Evolutionary conservation across 2,888 invertebrate genomes (phyloP), one percentile per base, ranked within the genome.

Genomic region (Macaria liturata): DNA sequence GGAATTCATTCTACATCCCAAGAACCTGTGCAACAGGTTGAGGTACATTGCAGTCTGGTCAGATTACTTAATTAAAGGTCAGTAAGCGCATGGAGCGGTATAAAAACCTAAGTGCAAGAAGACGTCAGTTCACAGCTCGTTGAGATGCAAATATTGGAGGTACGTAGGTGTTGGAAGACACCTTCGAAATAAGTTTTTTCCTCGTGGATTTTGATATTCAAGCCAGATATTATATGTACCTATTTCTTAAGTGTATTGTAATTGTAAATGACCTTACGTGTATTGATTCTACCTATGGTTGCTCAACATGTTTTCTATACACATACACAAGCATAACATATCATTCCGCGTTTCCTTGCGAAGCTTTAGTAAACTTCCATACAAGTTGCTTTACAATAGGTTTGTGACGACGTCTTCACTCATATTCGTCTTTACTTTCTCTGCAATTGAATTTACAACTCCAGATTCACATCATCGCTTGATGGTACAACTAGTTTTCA

Each of bases 41-140:
- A 53, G 47, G 49, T 49, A 46, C 49, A 49, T 53, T 56, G 52
- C 61, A 62, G 53, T 37, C 58, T 55, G 44, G 49, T 52, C 57
- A 54, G 54, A 61, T 61, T 61, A 61, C 57, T 57, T 61, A 57
- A 57, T 61, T 62, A 58, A 54, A 61, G 61, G 51, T 57, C 54
- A 58, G 44, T 49, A 58, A 49, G 57, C 46, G 20, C 46, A 52
- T 47, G 55, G 32, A 48, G 49, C 39, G 9, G 31, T 49, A 44
- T 44, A 57, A 61, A 48, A 51, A 45, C 39, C 9, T 43, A 49
- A 37, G 47, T 50, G 9, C 50, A 51, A 48, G 46, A 48, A 45
- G 32, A 32, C 9, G 48, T 45, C 51, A 37, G 45, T 44, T 51
- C 45, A 9, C 44, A 45, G n/a, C 31, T 43, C 43, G 46, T 30